phyloP scores from a whole-genome alignment of 1,140 invertebrate species.

The Dinoponera quadriceps region DNA sequence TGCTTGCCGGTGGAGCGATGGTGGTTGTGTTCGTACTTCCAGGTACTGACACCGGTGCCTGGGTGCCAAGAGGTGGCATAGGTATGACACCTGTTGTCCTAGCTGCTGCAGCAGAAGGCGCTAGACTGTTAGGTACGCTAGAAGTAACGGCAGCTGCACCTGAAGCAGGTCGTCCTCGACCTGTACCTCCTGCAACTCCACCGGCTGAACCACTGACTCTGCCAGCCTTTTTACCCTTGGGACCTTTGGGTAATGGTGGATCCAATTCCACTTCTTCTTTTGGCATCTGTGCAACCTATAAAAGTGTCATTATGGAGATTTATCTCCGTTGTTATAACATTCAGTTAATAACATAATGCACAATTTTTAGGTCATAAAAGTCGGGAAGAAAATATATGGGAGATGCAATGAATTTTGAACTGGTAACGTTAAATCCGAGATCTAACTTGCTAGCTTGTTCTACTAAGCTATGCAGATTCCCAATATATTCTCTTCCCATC shows the following conservation, averaged over 20 bases:
- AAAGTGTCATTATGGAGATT: conserved; percentile 44
- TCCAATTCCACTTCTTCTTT: conserved; percentile 95
- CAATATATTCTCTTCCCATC: too few species aligned
- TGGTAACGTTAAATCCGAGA: too few species aligned
- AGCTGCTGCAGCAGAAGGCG: conserved; percentile 80
- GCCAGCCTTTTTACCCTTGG: conserved; percentile 88
- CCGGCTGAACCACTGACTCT: conserved; percentile 76
- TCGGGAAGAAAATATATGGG: too few species aligned
- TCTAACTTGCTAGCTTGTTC: too few species aligned
- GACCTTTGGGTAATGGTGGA: conserved; percentile 89
- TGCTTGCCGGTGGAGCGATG: conserved; percentile 82
- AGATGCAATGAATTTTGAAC: too few species aligned
- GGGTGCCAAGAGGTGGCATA: conserved; percentile 85
- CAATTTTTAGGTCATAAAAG: too few species aligned
- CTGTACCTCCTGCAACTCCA: conserved; percentile 79
- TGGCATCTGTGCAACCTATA: conserved; percentile 95
- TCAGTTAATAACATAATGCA: too few species aligned
- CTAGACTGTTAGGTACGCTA: conserved; percentile 83
- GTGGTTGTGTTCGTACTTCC: conserved; percentile 87
- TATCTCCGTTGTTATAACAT: neutral
- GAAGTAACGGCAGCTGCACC: conserved; percentile 82
- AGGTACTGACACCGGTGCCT: conserved; percentile 85
- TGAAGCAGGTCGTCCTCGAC: conserved; percentile 82
- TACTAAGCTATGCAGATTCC: too few species aligned
- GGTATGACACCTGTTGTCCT: conserved; percentile 82